A percentile compares a stretch with the other conserved stretches of the same genome.
Conservation (phyloP, 2,888 invertebrate species). For the Ochropacha duplaris region DNA sequence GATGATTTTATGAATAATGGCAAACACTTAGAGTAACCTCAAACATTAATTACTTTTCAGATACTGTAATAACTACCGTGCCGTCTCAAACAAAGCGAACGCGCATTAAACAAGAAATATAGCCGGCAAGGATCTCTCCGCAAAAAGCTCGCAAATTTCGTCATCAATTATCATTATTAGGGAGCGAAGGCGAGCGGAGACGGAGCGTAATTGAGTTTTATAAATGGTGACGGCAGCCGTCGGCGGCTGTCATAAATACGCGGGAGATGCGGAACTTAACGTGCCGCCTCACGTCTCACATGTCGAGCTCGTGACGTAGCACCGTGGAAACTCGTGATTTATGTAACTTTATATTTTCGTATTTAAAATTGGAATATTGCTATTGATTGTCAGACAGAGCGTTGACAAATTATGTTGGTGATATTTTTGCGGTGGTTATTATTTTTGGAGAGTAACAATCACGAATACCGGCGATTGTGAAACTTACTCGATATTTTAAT, state of each 20-base stretch:
- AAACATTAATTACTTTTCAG: background rate
- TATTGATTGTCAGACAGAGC: background rate
- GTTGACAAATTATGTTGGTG: background rate
- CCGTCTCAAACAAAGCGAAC: slow-evolving; percentile 44
- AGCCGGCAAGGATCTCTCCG: slow-evolving; percentile 71
- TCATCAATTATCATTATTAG: slow-evolving; percentile 83
- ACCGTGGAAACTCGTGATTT: slow-evolving; percentile 25
- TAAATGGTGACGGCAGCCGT: slow-evolving; percentile 68
- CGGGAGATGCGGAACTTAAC: slow-evolving; percentile 19
- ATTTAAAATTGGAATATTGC: background rate
- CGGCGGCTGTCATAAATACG: slow-evolving; percentile 62
- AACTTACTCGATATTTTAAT: no score
- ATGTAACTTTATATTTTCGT: slow-evolving; percentile 8
- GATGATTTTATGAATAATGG: no score
- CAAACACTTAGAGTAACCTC: no score
- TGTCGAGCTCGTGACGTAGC: slow-evolving; percentile 19
- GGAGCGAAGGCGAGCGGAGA: slow-evolving; percentile 55
- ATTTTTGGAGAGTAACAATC: no score
- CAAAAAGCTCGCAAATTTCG: slow-evolving; percentile 82
- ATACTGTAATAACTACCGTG: slow-evolving; percentile 17
- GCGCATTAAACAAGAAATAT: slow-evolving; percentile 66
- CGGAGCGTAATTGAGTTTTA: slow-evolving; percentile 80
- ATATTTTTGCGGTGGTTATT: background rate
- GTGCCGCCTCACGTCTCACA: slow-evolving; percentile 15
- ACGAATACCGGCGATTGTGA: no score